These are phyloP conservation scores for Lymantria monacha DNA, from an alignment of 2,888 invertebrate species.

Conservation along the genomic window DNA sequence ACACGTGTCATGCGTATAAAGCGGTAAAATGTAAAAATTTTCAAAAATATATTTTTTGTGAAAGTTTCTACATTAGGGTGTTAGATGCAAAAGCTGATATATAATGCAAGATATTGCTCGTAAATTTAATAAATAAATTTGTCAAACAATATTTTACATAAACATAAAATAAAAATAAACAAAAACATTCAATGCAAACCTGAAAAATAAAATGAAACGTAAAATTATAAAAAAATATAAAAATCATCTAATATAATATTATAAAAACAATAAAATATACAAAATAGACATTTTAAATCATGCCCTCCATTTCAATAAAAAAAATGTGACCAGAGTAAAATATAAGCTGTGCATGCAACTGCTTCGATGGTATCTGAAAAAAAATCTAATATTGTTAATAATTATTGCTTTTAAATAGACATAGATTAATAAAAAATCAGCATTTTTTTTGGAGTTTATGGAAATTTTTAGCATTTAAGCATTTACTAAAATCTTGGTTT, in stretches of 20 bases:
- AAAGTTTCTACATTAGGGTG: conserved; percentile 51
- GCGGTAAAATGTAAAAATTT: conserved; percentile 47
- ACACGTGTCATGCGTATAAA: conserved; percentile 50
- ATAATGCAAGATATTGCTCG: conserved; percentile 30
- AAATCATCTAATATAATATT: conserved; percentile 34
- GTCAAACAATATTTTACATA: conserved; percentile 27
- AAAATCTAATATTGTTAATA: conserved; percentile 15
- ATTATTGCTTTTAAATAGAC: too few species aligned
- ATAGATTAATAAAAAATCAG: too few species aligned
- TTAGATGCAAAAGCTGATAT: conserved; percentile 58
- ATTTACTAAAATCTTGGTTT: too few species aligned
- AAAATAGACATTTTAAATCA: conserved; percentile 70
- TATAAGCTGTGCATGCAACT: conserved; percentile 41
- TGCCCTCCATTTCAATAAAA: conserved; percentile 77
- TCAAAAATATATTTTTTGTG: conserved; percentile 48
- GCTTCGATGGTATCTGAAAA: conserved; percentile 39
- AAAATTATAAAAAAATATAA: conserved; percentile 7
- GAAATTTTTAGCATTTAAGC: too few species aligned
- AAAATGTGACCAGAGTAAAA: conserved; percentile 12
- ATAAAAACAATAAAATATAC: conserved; percentile 30
- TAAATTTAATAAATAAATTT: conserved; percentile 19
- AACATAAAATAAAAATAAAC: conserved; percentile 31
- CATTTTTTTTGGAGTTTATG: too few species aligned
- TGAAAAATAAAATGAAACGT: conserved; percentile 30
- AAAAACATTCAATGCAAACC: conserved; percentile 26